Percentiles rank a stretch among this genome's conserved stretches.
Evolutionary conservation across 2,797 vertebrate genomes (phyloP).

Genomic region (Syngnathus acus): DNA sequence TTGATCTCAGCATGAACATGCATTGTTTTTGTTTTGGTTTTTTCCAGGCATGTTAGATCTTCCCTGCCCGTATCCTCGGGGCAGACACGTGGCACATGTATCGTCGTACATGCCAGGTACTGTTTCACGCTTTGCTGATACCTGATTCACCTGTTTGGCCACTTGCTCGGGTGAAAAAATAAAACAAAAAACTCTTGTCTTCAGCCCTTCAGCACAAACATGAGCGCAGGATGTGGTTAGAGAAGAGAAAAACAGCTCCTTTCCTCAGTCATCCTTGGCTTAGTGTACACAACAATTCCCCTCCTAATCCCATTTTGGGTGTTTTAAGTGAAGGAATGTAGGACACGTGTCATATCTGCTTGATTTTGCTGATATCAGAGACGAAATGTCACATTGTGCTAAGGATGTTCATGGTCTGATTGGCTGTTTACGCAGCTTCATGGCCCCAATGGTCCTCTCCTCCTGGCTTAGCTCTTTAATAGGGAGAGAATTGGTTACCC

Average conservation of each 20-base stretch:
- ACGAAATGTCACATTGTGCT: not conserved
- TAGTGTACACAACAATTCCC: constrained; percentile 24
- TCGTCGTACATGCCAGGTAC: constrained; percentile 51
- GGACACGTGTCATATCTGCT: constrained; percentile 22
- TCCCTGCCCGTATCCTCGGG: constrained; percentile 27
- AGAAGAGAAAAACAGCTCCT: constrained; percentile 41
- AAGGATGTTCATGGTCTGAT: constrained; percentile 25
- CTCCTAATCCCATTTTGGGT: constrained; percentile 30
- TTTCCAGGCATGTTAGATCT: not conserved
- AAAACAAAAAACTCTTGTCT: constrained; percentile 21
- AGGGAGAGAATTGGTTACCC: constrained; percentile 61
- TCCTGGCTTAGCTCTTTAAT: constrained; percentile 64
- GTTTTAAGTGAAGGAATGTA: constrained; percentile 26
- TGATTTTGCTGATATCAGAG: constrained; percentile 6
- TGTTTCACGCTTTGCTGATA: constrained; percentile 49
- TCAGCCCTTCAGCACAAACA: constrained; percentile 21
- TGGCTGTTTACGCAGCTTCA: constrained; percentile 36
- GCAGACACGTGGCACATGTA: constrained; percentile 53
- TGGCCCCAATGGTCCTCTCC: constrained; percentile 25
- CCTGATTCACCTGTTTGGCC: constrained; percentile 67
- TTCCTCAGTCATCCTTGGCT: constrained; percentile 29
- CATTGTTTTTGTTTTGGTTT: not conserved
- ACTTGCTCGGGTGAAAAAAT: constrained; percentile 31
- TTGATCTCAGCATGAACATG: not conserved
- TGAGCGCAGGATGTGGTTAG: constrained; percentile 49